Base-by-base conservation (phyloP, 2,888 invertebrate genomes). In the Eupithecia abbreviata region DNA sequence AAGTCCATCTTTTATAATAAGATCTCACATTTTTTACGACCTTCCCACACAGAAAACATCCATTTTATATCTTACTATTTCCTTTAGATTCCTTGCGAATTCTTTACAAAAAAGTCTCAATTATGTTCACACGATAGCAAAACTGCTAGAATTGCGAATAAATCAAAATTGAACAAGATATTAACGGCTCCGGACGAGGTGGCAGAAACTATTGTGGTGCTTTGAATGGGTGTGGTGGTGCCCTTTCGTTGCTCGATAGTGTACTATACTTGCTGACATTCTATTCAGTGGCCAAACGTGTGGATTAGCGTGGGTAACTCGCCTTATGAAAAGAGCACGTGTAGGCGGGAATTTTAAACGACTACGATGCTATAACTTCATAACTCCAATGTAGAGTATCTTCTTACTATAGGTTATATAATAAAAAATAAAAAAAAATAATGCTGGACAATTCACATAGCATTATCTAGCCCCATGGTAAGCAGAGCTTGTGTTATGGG, bases 121-220 rank as follows among this genome's bases (percentile, higher is more conserved):
- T 87, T 88, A 86, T 90, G 90, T 93, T 92, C 90, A 89, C 92
- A 91, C 90, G 88, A 88, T 89, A 82, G 80, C 85, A 86, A 85
- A 87, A 87, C 83, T 87, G 85, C 84, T 84, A 85, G 85, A 87
- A 87, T 83, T 87, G 86, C 84, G 85, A 88, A 94, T 94, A 94
- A 94, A 94, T 95, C 94, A 94, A 89, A 89, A 82, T 86, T 88
- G 86, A 92, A 93, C 90, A 91, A 92, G 92, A 91, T 92, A 92
- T 92, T 87, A 89, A 90, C 79, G 83, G 79, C 82, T 78, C 84
- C 85, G 85, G 81, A 77, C 79, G 87, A 89, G 87, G 89, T 90
- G 90, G 88, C 91, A 91, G 92, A 91, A 91, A 91, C 90, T 89
- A 90, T 92, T 91, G 90, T 90, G 85, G 83, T 78, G 86, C 85